Conservation (phyloP, 2,888 invertebrate genomes). For the Emesis castigata region DNA sequence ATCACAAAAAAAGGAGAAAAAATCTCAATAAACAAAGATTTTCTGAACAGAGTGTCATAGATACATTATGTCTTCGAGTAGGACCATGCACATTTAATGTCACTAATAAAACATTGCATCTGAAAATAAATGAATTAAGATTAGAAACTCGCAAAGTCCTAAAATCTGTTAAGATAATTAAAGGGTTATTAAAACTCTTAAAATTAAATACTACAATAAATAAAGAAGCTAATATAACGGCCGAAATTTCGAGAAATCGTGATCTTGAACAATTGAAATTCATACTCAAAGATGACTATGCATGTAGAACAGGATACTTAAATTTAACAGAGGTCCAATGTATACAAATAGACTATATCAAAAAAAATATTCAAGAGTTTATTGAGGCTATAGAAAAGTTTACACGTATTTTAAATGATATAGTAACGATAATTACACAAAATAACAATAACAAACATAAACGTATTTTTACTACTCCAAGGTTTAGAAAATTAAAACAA, state of each 20-base stretch:
- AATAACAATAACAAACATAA: slow-evolving; percentile 46
- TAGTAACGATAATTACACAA: slow-evolving; percentile 73
- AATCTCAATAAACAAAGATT: slow-evolving; percentile 50
- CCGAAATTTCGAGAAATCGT: slow-evolving; percentile 46
- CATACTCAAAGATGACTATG: slow-evolving; percentile 73
- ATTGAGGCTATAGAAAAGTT: slow-evolving; percentile 77
- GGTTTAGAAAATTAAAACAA: slow-evolving; percentile 22
- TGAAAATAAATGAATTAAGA: slow-evolving; percentile 75
- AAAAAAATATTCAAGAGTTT: slow-evolving; percentile 76
- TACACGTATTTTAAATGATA: slow-evolving; percentile 75
- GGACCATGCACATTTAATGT: slow-evolving; percentile 72
- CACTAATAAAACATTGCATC: slow-evolving; percentile 71
- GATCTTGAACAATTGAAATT: slow-evolving; percentile 74
- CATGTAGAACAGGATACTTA: slow-evolving; percentile 33
- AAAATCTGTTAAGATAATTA: slow-evolving; percentile 76
- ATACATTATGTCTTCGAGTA: slow-evolving; percentile 75
- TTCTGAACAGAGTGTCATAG: slow-evolving; percentile 70
- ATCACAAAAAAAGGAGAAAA: slow-evolving; percentile 49
- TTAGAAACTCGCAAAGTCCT: slow-evolving; percentile 75
- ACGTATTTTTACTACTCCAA: slow-evolving; percentile 16
- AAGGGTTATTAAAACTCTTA: slow-evolving; percentile 70
- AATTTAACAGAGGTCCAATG: slow-evolving; percentile 72
- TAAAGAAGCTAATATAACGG: slow-evolving; percentile 36
- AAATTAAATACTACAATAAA: slow-evolving; percentile 33
- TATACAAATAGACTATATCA: slow-evolving; percentile 76